Evolutionary conservation across 2,888 invertebrate genomes (phyloP).

Genomic region (Tortricodes alternella): DNA sequence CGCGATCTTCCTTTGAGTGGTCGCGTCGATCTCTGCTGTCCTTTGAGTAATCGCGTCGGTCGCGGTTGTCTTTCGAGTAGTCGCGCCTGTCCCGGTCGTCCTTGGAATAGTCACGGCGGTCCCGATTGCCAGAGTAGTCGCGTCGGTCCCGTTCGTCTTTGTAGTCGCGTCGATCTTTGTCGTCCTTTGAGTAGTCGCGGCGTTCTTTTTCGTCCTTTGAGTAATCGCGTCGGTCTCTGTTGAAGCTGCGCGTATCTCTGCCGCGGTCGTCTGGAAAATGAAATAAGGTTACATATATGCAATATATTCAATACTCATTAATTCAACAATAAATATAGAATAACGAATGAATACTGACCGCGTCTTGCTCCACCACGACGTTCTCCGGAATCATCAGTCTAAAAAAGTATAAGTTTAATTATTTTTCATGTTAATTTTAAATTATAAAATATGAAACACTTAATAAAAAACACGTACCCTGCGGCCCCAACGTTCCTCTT

Average conservation of each 20-base stretch:
- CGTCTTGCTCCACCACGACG: conserved; percentile 68
- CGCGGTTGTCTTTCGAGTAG: conserved; percentile 31
- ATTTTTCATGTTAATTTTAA: too few relatives aligned
- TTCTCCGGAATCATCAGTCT: conserved; percentile 75
- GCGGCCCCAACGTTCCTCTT: conserved; percentile 74
- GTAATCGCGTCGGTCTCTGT: conserved; percentile 42
- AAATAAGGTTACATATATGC: not conserved
- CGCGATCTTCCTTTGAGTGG: conserved; percentile 35
- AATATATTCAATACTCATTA: not conserved
- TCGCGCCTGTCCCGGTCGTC: conserved; percentile 42
- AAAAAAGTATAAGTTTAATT: conserved; percentile 37
- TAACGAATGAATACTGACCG: conserved; percentile 50
- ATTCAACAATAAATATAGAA: not conserved
- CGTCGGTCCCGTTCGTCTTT: conserved; percentile 43
- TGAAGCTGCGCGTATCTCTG: conserved; percentile 63
- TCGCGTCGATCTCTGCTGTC: conserved; percentile 43
- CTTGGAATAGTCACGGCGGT: conserved; percentile 38
- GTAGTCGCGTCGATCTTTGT: conserved; percentile 42
- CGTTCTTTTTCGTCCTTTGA: conserved; percentile 43
- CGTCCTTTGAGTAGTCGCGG: conserved; percentile 44
- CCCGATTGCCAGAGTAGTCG: conserved; percentile 37
- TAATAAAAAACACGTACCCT: conserved; percentile 45
- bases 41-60: conserved; percentile 35
- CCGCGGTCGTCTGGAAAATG: conserved; percentile 48
- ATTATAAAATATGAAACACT: too few relatives aligned